A percentile compares a stretch with the other conserved stretches of the same genome.
These are phyloP conservation scores for Argyra leucocephala DNA, from an alignment of 2,888 invertebrate species.

Conservation along the genomic window DNA sequence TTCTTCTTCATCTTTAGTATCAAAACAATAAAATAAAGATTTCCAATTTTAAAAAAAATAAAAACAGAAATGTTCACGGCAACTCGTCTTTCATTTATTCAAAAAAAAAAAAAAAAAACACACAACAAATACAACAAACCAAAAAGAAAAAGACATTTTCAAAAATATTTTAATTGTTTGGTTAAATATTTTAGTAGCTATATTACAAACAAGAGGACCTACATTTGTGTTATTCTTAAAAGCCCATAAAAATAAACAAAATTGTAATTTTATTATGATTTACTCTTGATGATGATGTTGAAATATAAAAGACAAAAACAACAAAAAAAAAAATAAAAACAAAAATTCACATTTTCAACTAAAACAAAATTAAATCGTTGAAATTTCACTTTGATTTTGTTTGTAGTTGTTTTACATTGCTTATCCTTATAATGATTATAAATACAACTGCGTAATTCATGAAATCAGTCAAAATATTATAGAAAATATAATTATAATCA, in stretches of 20 bases:
- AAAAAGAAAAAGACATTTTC: too few relatives aligned
- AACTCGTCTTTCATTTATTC: too few relatives aligned
- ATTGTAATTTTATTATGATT: constrained; percentile 6
- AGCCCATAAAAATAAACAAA: neutral
- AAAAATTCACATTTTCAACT: too few relatives aligned
- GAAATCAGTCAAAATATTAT: neutral
- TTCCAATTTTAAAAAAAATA: too few relatives aligned
- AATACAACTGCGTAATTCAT: neutral
- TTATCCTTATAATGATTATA: neutral
- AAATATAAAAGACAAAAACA: neutral
- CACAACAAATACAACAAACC: too few relatives aligned
- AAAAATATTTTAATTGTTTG: too few relatives aligned
- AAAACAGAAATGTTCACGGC: too few relatives aligned
- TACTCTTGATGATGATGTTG: neutral
- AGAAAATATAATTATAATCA: neutral
- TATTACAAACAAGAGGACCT: neutral
- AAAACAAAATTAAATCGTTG: neutral
- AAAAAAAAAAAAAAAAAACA: too few relatives aligned
- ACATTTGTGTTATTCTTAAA: neutral
- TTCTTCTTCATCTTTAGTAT: too few relatives aligned
- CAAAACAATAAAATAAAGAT: too few relatives aligned
- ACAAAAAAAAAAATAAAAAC: too few relatives aligned
- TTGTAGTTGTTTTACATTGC: neutral
- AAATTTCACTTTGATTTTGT: neutral
- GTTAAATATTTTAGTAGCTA: too few relatives aligned